These are phyloP conservation scores for Heliconius himera DNA, from an alignment of 1,140 invertebrate genomes.

Conservation along the genomic window DNA sequence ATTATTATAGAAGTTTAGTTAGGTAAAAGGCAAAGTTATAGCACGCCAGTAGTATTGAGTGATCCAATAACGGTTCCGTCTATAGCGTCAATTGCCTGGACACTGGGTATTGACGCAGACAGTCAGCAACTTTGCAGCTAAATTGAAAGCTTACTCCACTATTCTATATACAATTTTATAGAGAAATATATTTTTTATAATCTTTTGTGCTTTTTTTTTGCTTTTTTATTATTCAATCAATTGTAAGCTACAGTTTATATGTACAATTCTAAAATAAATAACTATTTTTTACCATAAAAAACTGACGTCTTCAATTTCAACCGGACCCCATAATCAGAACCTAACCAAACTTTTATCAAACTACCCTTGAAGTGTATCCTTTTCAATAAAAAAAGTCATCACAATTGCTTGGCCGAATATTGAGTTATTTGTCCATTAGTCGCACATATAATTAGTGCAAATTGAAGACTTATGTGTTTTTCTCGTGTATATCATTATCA, in stretches of 20 bases:
- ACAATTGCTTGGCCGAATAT: no score
- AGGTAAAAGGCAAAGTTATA: neutral
- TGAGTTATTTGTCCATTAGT: no score
- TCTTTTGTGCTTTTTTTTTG: neutral
- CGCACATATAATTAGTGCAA: no score
- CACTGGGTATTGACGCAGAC: slow-evolving; percentile 13
- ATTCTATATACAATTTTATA: neutral
- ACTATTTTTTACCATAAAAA: no score
- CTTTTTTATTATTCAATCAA: neutral
- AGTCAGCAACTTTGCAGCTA: slow-evolving; percentile 11
- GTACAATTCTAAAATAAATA: no score
- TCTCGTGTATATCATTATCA: no score
- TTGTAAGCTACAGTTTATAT: neutral
- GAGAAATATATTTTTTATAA: neutral
- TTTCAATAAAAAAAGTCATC: no score
- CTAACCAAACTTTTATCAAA: no score
- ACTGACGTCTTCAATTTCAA: no score
- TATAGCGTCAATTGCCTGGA: slow-evolving; percentile 14
- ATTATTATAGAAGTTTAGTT: neutral
- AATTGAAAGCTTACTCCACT: slow-evolving; percentile 1
- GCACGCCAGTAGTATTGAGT: neutral
- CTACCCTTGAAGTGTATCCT: no score
- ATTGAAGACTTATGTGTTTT: no score
- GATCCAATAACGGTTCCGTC: slow-evolving; percentile 6
- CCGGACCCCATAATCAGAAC: no score